Base-by-base conservation (phyloP, 2,113 vertebrate genomes). In the Proteles cristata region DNA sequence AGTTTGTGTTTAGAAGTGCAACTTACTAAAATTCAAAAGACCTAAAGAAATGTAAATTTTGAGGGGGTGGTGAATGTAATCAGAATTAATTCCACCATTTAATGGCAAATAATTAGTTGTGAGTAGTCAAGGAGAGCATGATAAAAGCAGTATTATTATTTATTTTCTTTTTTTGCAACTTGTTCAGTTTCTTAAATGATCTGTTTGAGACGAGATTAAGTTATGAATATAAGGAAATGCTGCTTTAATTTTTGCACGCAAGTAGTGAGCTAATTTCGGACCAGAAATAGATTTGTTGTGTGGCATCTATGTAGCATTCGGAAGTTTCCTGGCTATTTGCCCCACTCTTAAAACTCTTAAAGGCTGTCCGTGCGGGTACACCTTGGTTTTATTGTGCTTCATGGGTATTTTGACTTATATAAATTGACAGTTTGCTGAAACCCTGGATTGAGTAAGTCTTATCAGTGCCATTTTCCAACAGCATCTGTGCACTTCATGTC, bases 1-100 rank as follows among this genome's bases (percentile, higher is more conserved):
- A 88, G 73, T 95, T 80, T 77, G 86, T 93, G 26, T 82, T 93
- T 55, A 53, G 58, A 92, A 90, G 58, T 89, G n/a, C 6, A 48
- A 12, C 35, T 83, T 65, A 61, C 45, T 15, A 39, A 39, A 93
- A 96, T 88, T 76, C 33, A 93, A 73, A 90, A 15, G 19, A 77
- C 55, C 3, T 39, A 61, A 73, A 85, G 28, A 63, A 90, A 25
- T 96, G 68, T 45, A 45, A 12, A 23, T 15, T 35, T 84, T 16
- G 26, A 45, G 26, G 58, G 73, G 73, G 11, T 28, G 73, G 26
- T 14, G 26, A 48, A 77, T 39, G 87, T 58, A n/a, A 53, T 74
- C 5, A 53, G 48, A 68, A 39, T 69, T 88, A 85, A 31, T 45
- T 68, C 23, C 12, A 76, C 69, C 66, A 15, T 83, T 96, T 58